These are phyloP conservation scores for Aegithalos caudatus DNA, from an alignment of 2,113 vertebrate genomes.

Conservation along the genomic window DNA sequence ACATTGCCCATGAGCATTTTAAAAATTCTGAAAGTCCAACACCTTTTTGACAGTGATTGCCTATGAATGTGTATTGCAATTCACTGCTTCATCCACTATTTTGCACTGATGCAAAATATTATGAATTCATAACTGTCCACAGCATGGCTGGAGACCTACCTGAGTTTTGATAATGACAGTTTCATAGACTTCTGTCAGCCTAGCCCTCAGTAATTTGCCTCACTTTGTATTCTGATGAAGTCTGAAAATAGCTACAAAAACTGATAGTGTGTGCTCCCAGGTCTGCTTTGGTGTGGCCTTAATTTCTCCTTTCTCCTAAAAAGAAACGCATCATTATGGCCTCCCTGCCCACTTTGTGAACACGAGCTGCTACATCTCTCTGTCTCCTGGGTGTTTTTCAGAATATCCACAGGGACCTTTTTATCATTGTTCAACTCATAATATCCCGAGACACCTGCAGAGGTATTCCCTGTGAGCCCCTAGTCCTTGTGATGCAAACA, in stretches of 20 bases:
- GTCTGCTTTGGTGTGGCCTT: background rate
- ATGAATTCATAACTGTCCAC: background rate
- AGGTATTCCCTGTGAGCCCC: background rate
- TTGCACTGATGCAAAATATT: background rate
- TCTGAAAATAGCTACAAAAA: background rate
- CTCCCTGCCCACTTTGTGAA: background rate
- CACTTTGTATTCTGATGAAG: background rate
- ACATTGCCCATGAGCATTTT: background rate
- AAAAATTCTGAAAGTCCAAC: background rate
- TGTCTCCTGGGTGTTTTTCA: background rate
- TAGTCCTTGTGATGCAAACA: background rate
- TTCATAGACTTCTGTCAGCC: background rate
- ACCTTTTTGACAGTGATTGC: background rate
- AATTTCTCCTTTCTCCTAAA: background rate
- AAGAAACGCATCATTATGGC: background rate
- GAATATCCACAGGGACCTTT: background rate
- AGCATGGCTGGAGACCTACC: background rate
- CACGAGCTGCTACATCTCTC: background rate
- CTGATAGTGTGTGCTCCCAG: background rate
- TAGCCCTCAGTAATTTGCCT: background rate
- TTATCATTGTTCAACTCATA: background rate
- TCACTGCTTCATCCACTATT: background rate
- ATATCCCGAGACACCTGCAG: background rate
- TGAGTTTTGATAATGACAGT: background rate
- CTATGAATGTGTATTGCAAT: background rate